A percentile compares a stretch with the other conserved stretches of the same genome.
These are phyloP conservation scores for Drosophila borborema DNA, from an alignment of 2,888 invertebrate genomes.

Conservation along the genomic window DNA sequence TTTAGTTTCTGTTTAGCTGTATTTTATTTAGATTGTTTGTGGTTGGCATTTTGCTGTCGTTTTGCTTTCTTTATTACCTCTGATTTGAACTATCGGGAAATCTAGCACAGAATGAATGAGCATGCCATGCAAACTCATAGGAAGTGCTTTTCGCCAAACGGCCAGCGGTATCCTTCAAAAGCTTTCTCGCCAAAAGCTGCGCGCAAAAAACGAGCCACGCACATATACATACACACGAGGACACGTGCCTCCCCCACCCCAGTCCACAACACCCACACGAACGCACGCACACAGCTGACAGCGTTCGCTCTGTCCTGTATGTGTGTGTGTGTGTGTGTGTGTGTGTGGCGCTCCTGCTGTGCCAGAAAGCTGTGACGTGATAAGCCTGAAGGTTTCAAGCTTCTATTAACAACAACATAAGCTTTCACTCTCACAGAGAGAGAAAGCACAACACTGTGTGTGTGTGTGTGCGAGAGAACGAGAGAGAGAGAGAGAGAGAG, in stretches of 20 bases:
- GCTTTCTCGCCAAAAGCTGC: conserved; percentile 53
- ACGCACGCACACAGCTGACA: conserved; percentile 54
- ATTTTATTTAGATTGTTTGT: conserved; percentile 20
- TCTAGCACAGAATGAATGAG: conserved; percentile 82
- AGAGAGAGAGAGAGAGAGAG: not conserved
- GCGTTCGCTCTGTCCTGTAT: conserved; percentile 18
- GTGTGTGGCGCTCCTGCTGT: conserved; percentile 8
- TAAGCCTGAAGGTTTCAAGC: conserved; percentile 23
- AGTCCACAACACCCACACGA: conserved; percentile 42
- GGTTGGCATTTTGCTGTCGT: not conserved
- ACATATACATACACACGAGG: conserved; percentile 33
- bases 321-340: not conserved
- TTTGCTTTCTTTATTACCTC: conserved; percentile 54
- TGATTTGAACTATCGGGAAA: conserved; percentile 83
- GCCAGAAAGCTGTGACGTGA: conserved; percentile 22
- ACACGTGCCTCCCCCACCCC: conserved; percentile 58
- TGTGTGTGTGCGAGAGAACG: not conserved
- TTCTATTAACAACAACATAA: conserved; percentile 17
- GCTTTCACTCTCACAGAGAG: conserved; percentile 4
- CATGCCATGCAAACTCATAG: conserved; percentile 65
- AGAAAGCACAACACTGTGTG: not conserved
- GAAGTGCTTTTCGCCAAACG: conserved; percentile 65
- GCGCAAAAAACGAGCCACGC: conserved; percentile 28
- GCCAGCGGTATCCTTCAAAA: conserved; percentile 59
- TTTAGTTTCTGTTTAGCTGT: conserved; percentile 20